A percentile compares a stretch with the other conserved stretches of the same genome.
These are phyloP conservation scores for Reticulitermes speratus DNA, from an alignment of 1,140 invertebrate species.

Conservation along the genomic window DNA sequence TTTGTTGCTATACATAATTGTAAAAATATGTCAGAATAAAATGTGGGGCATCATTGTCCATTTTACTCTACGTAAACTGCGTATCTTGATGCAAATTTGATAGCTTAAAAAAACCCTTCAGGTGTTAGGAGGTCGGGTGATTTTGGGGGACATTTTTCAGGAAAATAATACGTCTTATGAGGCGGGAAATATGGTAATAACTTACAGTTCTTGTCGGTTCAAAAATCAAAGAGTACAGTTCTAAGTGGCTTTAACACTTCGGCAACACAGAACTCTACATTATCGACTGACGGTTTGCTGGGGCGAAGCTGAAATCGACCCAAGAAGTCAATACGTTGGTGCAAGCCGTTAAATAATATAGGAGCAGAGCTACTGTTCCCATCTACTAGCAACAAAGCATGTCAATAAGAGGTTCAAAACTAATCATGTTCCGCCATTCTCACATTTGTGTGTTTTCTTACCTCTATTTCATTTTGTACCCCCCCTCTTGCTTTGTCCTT, in stretches of 20 bases:
- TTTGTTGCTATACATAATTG: no score
- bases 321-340: conserved; percentile 25
- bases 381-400: conserved; percentile 19
- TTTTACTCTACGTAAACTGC: no score
- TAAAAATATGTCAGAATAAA: no score
- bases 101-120: no score
- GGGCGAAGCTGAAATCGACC: background rate
- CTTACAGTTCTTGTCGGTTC: no score
- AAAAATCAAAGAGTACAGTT: no score
- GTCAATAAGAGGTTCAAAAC: conserved; percentile 33
- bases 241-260: background rate
- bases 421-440: conserved; percentile 34
- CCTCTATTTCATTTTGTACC: conserved; percentile 33
- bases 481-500: conserved; percentile 29
- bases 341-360: conserved; percentile 30
- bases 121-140: no score
- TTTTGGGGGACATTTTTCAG: no score
- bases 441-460: conserved; percentile 34
- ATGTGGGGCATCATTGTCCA: no score
- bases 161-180: no score
- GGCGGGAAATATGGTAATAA: no score
- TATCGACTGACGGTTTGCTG: background rate
- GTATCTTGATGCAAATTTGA: no score
- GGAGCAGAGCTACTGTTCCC: conserved; percentile 18
- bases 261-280: background rate